Evolutionary conservation across 2,888 invertebrate genomes (phyloP).

Genomic region (Pedicia rivosa): DNA sequence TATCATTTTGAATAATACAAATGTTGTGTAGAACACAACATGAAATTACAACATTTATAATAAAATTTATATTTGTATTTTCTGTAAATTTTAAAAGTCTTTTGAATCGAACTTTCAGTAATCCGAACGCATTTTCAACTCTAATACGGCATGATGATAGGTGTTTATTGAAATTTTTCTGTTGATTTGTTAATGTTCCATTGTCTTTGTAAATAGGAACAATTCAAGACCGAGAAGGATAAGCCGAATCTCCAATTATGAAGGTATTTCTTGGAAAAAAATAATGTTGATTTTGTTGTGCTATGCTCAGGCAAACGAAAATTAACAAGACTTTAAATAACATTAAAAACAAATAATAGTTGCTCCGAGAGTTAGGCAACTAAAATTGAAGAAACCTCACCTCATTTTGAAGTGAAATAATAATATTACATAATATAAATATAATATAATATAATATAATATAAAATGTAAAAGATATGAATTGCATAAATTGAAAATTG

Average conservation of each 20-base stretch:
- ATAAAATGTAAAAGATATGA: no score
- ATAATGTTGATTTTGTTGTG: no score
- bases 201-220: constrained; percentile 16
- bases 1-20: constrained; percentile 15
- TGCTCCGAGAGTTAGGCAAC: no score
- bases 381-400: no score
- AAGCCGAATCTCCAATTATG: not conserved
- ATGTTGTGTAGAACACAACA: constrained; percentile 18
- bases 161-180: constrained; percentile 17
- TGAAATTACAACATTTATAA: constrained; percentile 14
- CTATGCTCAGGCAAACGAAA: no score
- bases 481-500: no score
- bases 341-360: no score
- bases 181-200: constrained; percentile 15
- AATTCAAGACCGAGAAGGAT: not conserved
- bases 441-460: no score
- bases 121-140: constrained; percentile 21
- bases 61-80: not conserved
- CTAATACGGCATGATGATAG: constrained; percentile 16
- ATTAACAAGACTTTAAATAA: no score
- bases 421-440: no score
- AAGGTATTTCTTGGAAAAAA: not conserved
- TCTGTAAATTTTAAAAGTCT: not conserved
- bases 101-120: constrained; percentile 16
- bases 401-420: no score